Evolutionary conservation across 2,888 invertebrate genomes (phyloP).

Genomic region (Cordylochernes scorpioides): DNA sequence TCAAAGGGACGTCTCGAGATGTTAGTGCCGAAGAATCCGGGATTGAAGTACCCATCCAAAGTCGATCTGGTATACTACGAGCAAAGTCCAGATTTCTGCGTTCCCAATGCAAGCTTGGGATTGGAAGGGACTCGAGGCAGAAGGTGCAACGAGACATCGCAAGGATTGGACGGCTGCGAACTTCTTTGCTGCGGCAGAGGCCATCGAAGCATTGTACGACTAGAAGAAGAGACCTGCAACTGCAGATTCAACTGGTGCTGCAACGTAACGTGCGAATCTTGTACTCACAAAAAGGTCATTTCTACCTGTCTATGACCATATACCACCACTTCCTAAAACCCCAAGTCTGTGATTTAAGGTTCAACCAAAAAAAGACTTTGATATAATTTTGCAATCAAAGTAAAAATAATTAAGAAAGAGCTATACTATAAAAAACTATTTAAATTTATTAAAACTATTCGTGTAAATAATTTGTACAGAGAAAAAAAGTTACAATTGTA

Average conservation of each 20-base stretch:
- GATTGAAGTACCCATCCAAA: slow-evolving; percentile 63
- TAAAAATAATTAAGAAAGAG: no score
- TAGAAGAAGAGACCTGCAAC: slow-evolving; percentile 27
- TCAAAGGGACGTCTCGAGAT: slow-evolving; percentile 61
- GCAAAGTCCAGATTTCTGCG: slow-evolving; percentile 75
- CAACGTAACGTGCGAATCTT: slow-evolving; percentile 42
- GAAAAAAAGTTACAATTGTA: no score
- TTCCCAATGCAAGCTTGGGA: slow-evolving; percentile 49
- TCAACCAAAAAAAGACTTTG: no score
- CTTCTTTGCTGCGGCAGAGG: slow-evolving; percentile 26
- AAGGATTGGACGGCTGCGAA: slow-evolving; percentile 79
- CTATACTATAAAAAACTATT: no score
- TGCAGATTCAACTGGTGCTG: slow-evolving; percentile 35
- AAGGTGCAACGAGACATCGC: slow-evolving; percentile 72
- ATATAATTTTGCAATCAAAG: no score
- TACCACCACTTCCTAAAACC: no score
- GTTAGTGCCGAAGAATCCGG: slow-evolving; percentile 61
- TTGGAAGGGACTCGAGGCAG: slow-evolving; percentile 72
- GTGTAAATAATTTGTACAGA: no score
- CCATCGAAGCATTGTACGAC: slow-evolving; percentile 23
- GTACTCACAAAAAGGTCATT: slow-evolving; percentile 61
- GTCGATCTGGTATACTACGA: slow-evolving; percentile 81
- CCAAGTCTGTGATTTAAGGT: no score
- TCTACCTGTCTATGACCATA: slow-evolving; percentile 81
- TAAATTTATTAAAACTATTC: no score